Evolutionary conservation across 92 coral and sea anemone genomes (phyloP).

Genomic region (Micromussa lordhowensis): DNA sequence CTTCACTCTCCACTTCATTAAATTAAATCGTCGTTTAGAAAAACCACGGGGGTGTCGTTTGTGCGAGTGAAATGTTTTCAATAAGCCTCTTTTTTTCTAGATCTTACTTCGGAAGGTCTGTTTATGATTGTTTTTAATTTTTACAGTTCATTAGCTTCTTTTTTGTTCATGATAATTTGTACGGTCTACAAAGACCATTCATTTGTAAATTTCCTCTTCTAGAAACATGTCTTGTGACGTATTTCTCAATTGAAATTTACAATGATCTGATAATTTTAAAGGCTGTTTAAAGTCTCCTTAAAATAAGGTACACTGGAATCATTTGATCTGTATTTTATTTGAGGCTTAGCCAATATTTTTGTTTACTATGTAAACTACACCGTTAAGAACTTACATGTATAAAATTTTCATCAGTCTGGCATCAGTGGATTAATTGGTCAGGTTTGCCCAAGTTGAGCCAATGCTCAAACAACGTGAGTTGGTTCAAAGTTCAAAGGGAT

Average conservation of each 20-base stretch:
- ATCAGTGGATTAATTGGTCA: background rate
- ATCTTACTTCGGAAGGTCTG: background rate
- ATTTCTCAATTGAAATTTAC: background rate
- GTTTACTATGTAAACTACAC: background rate
- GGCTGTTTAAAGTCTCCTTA: background rate
- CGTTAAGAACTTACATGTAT: no score
- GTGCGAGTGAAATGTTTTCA: background rate
- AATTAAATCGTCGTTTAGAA: slow-evolving; percentile 6
- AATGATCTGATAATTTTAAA: background rate
- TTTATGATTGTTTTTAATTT: background rate
- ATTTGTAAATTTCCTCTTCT: background rate
- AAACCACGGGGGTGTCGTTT: background rate
- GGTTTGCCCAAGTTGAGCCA: background rate
- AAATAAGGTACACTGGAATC: background rate
- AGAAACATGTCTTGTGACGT: background rate
- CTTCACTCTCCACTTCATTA: background rate
- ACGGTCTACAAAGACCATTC: background rate
- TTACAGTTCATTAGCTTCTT: slow-evolving; percentile 10
- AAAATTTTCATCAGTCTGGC: background rate
- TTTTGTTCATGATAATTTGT: background rate
- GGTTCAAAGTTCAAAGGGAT: background rate
- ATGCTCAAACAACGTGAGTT: background rate
- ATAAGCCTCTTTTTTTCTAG: background rate
- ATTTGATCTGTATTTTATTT: background rate
- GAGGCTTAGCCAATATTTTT: background rate